Base-by-base conservation (phyloP, 1,140 invertebrate species). In the Trachymyrmex cornetzi region DNA sequence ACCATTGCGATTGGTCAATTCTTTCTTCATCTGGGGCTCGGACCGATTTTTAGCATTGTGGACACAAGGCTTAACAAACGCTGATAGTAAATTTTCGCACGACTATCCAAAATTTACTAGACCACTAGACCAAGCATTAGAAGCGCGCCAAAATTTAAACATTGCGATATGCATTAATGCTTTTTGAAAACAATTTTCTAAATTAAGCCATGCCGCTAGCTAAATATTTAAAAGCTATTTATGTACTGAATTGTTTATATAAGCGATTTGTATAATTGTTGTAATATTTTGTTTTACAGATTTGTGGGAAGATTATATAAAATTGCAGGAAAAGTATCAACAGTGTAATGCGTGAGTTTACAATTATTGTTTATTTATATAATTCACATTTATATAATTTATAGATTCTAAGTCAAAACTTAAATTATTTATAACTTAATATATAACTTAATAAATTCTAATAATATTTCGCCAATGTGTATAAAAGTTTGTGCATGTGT, bases 301-400 rank as follows among this genome's bases (percentile, higher is more conserved):
- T 87, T 75, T 93, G 75, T 93, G 90, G 92, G 67, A 75, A 50
- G 77, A 93, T 30, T 90, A 93, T 50, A 53, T 92, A 81, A 80
- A 90, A 48, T 66, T 93, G 7, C 55, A 16, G 27, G 69, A 88
- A 24, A 55, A 90, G 85, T 84, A 53, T 22, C 27, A 67, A 88
- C 57, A 74, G 22, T 72, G 59, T 53, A 44, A 69, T 63, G 38
- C 48, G 81, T 92, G 69, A 81, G 85, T 84, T 77, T 72, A 69
- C 5, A 64, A 38, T 63, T 48, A 24, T 48, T 61, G 11, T 44
- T 48, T 30, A 27, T 27, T 61, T 61, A 27, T 63, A 11, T 61
- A 11, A 87, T 53, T 5, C 61, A 12, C 16, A 27, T 27, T 64
- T 16, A 22, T 75, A 59, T 44, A 61, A 77, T 77, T 19, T 38